Evolutionary conservation across 2,113 vertebrate genomes (phyloP).

Genomic region (Cettia cetti): DNA sequence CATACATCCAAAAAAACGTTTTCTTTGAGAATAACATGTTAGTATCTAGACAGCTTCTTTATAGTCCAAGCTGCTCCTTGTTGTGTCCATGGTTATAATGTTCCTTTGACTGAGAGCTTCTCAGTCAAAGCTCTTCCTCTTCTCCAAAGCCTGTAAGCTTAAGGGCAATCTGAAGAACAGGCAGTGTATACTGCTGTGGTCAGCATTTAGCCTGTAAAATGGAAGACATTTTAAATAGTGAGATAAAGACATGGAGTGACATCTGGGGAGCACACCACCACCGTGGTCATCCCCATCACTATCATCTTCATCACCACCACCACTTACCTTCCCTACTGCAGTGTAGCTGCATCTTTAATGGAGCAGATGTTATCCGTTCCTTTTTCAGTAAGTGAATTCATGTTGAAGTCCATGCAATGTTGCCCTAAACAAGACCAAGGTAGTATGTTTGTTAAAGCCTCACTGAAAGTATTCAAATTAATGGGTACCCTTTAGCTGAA

Average conservation of each 20-base stretch:
- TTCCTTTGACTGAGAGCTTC: neutral
- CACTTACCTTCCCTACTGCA: neutral
- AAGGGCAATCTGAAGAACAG: neutral
- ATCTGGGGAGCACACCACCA: rapidly evolving
- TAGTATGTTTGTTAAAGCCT: neutral
- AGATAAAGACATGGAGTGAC: neutral
- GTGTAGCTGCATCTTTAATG: neutral
- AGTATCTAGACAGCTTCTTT: neutral
- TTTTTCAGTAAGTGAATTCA: neutral
- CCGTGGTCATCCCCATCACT: neutral
- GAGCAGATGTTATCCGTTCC: neutral
- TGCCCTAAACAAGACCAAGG: neutral
- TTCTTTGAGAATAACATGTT: neutral
- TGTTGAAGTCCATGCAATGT: rapidly evolving
- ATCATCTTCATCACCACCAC: neutral
- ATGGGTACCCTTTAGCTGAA: neutral
- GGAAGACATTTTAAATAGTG: neutral
- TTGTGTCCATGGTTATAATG: neutral
- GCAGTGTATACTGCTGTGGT: neutral
- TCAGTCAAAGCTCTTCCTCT: neutral
- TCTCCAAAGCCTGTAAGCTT: neutral
- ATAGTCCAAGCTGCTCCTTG: neutral
- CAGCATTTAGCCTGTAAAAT: neutral
- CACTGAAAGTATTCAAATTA: neutral
- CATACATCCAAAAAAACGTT: neutral